Conservation (phyloP, 2,113 vertebrate species). For the Phalacrocorax brasilianus region DNA sequence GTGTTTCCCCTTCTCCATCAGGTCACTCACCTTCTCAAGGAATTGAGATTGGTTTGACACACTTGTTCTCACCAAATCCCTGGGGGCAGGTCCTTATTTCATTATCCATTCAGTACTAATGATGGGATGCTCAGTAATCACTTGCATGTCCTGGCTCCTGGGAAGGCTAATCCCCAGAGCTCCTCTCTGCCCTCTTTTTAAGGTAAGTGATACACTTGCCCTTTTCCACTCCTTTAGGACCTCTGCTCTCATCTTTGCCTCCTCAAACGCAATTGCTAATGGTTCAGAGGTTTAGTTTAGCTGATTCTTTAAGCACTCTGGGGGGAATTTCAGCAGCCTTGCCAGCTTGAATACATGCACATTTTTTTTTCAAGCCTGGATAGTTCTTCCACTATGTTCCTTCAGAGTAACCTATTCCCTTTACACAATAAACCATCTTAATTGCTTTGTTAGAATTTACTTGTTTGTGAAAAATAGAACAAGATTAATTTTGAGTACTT, state of each 20-base stretch:
- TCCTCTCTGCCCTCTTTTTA: neutral
- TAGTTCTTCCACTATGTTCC: neutral
- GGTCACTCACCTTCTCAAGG: neutral
- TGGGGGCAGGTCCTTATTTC: neutral
- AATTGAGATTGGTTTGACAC: neutral
- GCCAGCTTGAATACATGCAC: neutral
- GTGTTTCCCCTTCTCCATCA: neutral
- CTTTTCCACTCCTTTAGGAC: neutral
- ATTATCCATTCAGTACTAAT: neutral
- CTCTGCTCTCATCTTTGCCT: neutral
- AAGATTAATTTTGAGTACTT: neutral
- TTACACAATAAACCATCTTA: neutral
- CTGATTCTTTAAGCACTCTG: constrained; percentile 6
- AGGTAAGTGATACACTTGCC: neutral
- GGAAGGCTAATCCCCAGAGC: neutral
- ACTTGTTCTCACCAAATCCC: neutral
- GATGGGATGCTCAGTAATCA: neutral
- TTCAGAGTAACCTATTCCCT: neutral
- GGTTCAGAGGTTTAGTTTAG: constrained; percentile 22
- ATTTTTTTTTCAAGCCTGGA: neutral
- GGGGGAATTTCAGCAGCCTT: neutral
- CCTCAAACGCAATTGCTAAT: neutral
- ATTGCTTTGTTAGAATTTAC: neutral
- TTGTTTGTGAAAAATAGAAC: neutral
- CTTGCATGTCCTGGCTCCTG: neutral